A percentile compares a stretch with the other conserved stretches of the same genome.
Conservation (phyloP, 2,888 invertebrate species). For the Cantharis nigra region DNA sequence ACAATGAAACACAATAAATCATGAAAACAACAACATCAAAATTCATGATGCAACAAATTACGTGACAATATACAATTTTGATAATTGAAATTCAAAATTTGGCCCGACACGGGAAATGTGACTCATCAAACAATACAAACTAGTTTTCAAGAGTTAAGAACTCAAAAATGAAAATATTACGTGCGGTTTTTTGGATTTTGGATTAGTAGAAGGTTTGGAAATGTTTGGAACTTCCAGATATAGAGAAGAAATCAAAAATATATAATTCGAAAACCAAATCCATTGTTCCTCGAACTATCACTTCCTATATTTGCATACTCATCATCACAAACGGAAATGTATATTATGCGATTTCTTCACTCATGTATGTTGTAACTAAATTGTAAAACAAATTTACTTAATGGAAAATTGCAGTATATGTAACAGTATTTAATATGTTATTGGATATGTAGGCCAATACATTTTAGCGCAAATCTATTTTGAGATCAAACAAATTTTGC, state of each 20-base stretch:
- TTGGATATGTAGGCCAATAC: background rate
- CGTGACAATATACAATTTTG: background rate
- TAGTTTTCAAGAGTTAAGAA: background rate
- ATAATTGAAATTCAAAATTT: background rate
- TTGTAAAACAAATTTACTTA: background rate
- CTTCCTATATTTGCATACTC: background rate
- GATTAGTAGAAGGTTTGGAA: too few species aligned
- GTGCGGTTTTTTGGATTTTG: too few species aligned
- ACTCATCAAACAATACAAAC: background rate
- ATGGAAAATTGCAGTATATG: background rate
- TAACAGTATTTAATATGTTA: background rate
- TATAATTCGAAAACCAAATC: background rate
- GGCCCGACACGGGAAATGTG: background rate
- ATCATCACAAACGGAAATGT: background rate
- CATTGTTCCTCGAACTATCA: background rate
- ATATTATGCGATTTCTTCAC: background rate
- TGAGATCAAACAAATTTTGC: background rate
- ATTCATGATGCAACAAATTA: background rate
- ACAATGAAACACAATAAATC: background rate
- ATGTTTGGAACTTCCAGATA: too few species aligned
- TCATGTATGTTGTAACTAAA: background rate
- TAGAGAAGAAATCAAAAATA: background rate
- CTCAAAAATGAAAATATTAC: background rate
- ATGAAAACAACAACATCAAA: background rate
- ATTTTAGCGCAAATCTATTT: background rate